phyloP scores from a whole-genome alignment of 2,888 invertebrate species.

The Atethmia centrago region DNA sequence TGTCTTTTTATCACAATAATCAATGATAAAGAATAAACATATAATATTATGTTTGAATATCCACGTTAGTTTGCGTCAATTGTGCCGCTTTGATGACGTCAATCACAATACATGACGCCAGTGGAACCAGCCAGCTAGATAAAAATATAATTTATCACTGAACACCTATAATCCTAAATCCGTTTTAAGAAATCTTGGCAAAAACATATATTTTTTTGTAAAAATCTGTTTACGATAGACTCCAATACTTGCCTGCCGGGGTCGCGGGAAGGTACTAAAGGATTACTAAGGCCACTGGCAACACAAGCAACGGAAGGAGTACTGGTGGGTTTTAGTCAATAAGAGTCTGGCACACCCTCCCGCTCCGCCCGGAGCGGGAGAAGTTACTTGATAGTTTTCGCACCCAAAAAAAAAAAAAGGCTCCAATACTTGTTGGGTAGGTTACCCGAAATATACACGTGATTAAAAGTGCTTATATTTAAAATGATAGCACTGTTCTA shows the following conservation, averaged over 20 bases:
- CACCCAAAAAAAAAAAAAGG: no score
- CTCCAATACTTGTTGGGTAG: not conserved
- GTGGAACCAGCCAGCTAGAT: conserved; percentile 14
- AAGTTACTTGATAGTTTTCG: no score
- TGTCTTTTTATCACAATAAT: conserved; percentile 8
- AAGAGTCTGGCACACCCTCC: no score
- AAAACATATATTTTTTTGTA: not conserved
- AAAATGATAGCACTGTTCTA: not conserved
- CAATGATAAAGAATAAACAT: not conserved
- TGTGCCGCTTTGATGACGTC: conserved; percentile 29
- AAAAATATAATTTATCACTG: conserved; percentile 20
- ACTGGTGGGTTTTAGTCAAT: no score
- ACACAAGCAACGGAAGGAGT: no score
- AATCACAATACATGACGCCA: conserved; percentile 34
- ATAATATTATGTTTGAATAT: not conserved
- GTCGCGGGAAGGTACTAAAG: no score
- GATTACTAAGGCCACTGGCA: no score
- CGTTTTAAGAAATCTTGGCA: not conserved
- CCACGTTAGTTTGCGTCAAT: conserved; percentile 16
- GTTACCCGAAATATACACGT: not conserved
- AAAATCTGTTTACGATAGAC: not conserved
- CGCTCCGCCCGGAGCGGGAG: no score
- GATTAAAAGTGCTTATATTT: not conserved
- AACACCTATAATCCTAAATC: conserved; percentile 4
- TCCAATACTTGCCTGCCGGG: not conserved